Base-by-base conservation (phyloP, 2,113 vertebrate species). In the Accipiter virgatus region DNA sequence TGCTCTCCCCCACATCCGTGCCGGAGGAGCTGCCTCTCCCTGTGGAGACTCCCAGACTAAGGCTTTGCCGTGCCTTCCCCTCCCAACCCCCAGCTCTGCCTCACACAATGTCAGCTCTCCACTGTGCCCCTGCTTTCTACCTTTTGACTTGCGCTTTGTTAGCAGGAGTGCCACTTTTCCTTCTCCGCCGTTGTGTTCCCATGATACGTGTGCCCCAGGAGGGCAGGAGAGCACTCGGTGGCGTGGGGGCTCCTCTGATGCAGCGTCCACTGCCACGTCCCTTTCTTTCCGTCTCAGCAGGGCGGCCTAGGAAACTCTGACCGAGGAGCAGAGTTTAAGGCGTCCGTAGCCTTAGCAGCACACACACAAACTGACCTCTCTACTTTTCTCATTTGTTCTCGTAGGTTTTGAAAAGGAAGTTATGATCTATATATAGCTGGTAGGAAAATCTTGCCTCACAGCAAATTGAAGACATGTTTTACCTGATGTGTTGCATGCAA, bases 341-440 rank as follows among this genome's bases (percentile, higher is more conserved):
- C 45, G 21, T 61, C 40, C 9, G 42, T 7, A n/a, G 62, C 2
- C 1, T 31, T 32, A 38, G 86, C 74, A 52, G 67, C 47, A 8
- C 55, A 7, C 59, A 11, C 40, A 27, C 62, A 47, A 9, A 40
- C 2, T 1, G 40, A n/a, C 70, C 84, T 81, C 85, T 67, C 72
- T 4, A 1, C 52, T 47, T 42, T 4, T 14, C 43, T 13, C 7
- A 1, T 47, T 56, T 61, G 59, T 71, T 59, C 58, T 75, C 7
- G 1, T 3, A 2, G 17, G 47, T 84, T 92, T 81, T 67, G 86
- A 89, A 95, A 92, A 91, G 94, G 91, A 97, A 95, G 83, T 87
- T 34, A 26, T 1, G 1, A 1, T 56, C 83, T 96, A 71, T 88
- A 67, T 56, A 88, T 73, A 95, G 86, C 55, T 22, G 21, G 82